A percentile compares a stretch with the other conserved stretches of the same genome.
These are phyloP conservation scores for Scaptomyza cyrtandrae DNA, from an alignment of 2,888 invertebrate species.

Conservation along the genomic window DNA sequence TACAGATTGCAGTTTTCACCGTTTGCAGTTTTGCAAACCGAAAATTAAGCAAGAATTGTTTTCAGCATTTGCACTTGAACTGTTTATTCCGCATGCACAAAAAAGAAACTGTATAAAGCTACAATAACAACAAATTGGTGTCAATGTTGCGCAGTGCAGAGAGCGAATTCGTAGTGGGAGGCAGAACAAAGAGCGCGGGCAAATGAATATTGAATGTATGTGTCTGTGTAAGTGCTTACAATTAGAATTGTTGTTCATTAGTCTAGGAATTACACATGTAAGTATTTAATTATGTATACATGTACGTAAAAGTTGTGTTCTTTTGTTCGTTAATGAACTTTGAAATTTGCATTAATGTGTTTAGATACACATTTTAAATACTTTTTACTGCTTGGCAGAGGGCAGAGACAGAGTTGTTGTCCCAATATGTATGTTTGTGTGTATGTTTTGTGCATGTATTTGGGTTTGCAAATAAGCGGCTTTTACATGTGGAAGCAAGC, in stretches of 20 bases:
- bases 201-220: constrained; percentile 8
- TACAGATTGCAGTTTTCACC: constrained; percentile 45
- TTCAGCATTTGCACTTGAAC: constrained; percentile 59
- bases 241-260: constrained; percentile 63
- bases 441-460: constrained; percentile 11
- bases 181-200: constrained; percentile 9
- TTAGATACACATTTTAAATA: constrained; percentile 47
- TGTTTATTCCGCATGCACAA: constrained; percentile 49
- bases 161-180: constrained; percentile 16
- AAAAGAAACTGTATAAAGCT: constrained; percentile 38
- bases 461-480: constrained; percentile 38
- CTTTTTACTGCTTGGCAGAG: constrained; percentile 58
- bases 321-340: constrained; percentile 52
- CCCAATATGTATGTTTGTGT: constrained; percentile 12
- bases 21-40: constrained; percentile 26
- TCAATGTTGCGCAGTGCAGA: constrained; percentile 61
- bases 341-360: constrained; percentile 52
- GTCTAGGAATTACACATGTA: constrained; percentile 64
- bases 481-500: constrained; percentile 36
- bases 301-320: constrained; percentile 40
- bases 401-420: constrained; percentile 19
- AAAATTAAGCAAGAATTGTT: constrained; percentile 53
- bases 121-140: constrained; percentile 56
- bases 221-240: constrained; percentile 54
- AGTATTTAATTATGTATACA: constrained; percentile 48